Conservation (phyloP, 1,140 invertebrate genomes). For the Vollenhovia emeryi region DNA sequence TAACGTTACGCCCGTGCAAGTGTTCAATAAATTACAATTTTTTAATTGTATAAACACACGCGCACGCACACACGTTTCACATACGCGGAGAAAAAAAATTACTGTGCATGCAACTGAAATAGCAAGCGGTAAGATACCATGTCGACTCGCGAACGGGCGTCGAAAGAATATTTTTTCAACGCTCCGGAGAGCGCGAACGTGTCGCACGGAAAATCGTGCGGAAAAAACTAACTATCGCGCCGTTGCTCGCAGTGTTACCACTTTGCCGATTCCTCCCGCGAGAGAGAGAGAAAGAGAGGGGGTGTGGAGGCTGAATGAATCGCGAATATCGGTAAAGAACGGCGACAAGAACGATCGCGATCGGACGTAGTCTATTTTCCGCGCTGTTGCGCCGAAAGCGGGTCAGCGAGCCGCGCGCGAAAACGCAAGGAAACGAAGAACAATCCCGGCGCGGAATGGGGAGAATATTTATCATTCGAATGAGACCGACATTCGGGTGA, state of each 20-base stretch:
- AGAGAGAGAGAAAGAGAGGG: not conserved
- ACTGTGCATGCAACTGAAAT: slow-evolving; percentile 10
- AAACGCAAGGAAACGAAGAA: slow-evolving; percentile 1
- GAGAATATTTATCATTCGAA: slow-evolving; percentile 12
- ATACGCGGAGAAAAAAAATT: not conserved
- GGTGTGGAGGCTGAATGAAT: not conserved
- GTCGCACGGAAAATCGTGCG: slow-evolving; percentile 1
- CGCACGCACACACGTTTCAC: not conserved
- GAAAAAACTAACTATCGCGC: slow-evolving; percentile 17
- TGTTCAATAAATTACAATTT: not conserved
- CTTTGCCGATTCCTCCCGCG: slow-evolving; percentile 15
- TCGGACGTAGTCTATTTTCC: slow-evolving; percentile 55
- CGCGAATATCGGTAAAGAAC: slow-evolving; percentile 36
- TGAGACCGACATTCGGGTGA: not conserved
- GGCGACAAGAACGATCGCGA: slow-evolving; percentile 30
- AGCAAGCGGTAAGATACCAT: slow-evolving; percentile 3
- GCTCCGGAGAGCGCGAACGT: not conserved
- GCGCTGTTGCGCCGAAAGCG: slow-evolving; percentile 52
- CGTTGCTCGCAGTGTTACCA: not conserved
- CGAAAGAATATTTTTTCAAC: not conserved
- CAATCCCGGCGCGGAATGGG: not conserved
- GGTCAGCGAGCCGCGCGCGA: not conserved
- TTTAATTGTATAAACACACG: not conserved
- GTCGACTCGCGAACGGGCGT: not conserved
- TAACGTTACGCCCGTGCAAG: not conserved